phyloP scores from a whole-genome alignment of 2,113 vertebrate species.

The Barbus barbus region DNA sequence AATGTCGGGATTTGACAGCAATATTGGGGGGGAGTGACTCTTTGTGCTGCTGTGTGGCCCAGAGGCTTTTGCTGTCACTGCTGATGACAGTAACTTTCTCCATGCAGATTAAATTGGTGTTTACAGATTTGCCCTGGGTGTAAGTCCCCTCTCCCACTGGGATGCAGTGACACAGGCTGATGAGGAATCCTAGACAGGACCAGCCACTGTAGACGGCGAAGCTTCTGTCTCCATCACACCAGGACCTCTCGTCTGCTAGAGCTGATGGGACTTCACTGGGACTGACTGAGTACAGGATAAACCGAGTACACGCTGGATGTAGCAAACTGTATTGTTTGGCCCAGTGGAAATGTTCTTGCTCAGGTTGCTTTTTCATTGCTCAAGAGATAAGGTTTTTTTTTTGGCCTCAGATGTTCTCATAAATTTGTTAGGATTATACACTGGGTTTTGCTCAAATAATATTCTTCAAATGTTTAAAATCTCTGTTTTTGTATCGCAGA shows the following conservation, averaged over 20 bases:
- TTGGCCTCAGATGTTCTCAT: neutral
- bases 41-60: constrained; percentile 79
- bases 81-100: constrained; percentile 87
- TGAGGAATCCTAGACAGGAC: constrained; percentile 84
- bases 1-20: constrained; percentile 81
- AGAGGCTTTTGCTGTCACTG: constrained; percentile 84
- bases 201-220: constrained; percentile 70
- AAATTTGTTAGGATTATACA: neutral
- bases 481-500: too few relatives aligned
- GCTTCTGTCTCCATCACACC: constrained; percentile 71
- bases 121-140: constrained; percentile 91
- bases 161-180: constrained; percentile 81
- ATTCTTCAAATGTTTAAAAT: too few relatives aligned
- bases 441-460: neutral
- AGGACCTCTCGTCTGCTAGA: constrained; percentile 52
- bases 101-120: constrained; percentile 95
- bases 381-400: too few relatives aligned
- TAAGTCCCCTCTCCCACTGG: constrained; percentile 78
- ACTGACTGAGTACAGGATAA: constrained; percentile 9
- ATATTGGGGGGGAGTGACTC: constrained; percentile 78
- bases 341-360: neutral
- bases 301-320: neutral
- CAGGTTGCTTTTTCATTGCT: neutral
- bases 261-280: constrained; percentile 25
- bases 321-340: neutral